phyloP scores from a whole-genome alignment of 2,113 vertebrate species.

The Chroicocephalus ridibundus region DNA sequence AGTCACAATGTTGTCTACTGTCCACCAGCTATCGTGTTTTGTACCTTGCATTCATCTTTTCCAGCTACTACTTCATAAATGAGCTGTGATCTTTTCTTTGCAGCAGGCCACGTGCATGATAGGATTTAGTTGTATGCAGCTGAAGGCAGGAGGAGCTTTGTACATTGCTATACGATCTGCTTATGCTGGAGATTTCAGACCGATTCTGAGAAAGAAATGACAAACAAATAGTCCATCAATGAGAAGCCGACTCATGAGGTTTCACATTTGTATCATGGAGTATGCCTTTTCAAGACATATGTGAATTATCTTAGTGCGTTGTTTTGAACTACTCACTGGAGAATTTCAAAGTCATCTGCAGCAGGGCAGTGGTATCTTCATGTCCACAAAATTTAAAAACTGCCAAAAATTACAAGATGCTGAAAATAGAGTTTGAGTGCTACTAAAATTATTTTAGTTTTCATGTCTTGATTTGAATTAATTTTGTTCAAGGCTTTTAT shows the following conservation, averaged over 20 bases:
- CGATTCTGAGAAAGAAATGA: background rate
- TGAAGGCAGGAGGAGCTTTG: background rate
- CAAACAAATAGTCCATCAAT: background rate
- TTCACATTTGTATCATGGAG: background rate
- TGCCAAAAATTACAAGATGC: background rate
- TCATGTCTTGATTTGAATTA: background rate
- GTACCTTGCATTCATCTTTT: background rate
- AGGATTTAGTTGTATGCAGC: background rate
- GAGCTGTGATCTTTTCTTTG: background rate
- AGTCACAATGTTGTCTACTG: background rate
- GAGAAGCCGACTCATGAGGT: background rate
- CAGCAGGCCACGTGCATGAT: background rate
- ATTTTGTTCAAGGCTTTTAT: background rate
- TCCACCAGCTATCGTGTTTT: background rate
- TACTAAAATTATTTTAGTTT: background rate
- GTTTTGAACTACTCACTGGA: background rate
- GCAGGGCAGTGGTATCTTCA: background rate
- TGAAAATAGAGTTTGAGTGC: background rate
- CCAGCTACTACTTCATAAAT: background rate
- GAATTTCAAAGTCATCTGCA: background rate
- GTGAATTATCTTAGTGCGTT: background rate
- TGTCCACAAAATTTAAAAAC: background rate
- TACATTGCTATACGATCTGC: background rate
- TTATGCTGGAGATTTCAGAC: background rate
- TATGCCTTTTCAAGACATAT: background rate